These are phyloP conservation scores for Arion vulgaris DNA, from an alignment of 1,140 invertebrate genomes.

Conservation along the genomic window DNA sequence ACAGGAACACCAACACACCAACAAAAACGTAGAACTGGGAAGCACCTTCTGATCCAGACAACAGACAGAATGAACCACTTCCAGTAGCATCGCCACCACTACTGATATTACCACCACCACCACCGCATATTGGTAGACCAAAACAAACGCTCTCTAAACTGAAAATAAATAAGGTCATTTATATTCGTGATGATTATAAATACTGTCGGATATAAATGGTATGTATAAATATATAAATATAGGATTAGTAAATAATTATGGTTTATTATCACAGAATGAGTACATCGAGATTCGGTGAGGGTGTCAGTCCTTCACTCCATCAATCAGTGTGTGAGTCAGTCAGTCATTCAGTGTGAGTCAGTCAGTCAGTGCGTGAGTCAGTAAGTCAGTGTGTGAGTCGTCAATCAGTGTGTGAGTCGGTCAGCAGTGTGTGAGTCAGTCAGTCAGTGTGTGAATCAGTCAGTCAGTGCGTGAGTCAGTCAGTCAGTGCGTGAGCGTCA, in stretches of 20 bases:
- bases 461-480: too few species aligned
- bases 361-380: too few species aligned
- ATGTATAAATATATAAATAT: background rate
- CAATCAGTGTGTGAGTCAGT: background rate
- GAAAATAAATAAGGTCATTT: constrained; percentile 36
- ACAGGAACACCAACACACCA: constrained; percentile 81
- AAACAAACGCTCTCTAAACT: constrained; percentile 47
- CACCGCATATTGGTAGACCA: constrained; percentile 30
- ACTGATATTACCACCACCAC: background rate
- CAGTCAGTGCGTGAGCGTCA: too few species aligned
- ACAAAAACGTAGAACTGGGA: constrained; percentile 82
- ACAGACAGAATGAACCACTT: constrained; percentile 36
- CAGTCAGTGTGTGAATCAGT: too few species aligned
- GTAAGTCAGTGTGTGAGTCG: too few species aligned
- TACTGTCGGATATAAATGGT: background rate
- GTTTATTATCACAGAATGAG: background rate
- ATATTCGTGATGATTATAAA: background rate
- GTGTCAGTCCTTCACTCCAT: background rate
- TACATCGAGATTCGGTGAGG: background rate
- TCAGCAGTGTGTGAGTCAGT: too few species aligned
- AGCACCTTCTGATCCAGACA: constrained; percentile 71
- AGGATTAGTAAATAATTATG: background rate
- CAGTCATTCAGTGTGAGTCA: too few species aligned
- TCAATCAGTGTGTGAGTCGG: too few species aligned
- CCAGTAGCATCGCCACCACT: too few species aligned